Percentiles rank a stretch among this genome's conserved stretches.
Evolutionary conservation across 2,888 invertebrate genomes (phyloP).

Genomic region (Cryptocephalus moraei): DNA sequence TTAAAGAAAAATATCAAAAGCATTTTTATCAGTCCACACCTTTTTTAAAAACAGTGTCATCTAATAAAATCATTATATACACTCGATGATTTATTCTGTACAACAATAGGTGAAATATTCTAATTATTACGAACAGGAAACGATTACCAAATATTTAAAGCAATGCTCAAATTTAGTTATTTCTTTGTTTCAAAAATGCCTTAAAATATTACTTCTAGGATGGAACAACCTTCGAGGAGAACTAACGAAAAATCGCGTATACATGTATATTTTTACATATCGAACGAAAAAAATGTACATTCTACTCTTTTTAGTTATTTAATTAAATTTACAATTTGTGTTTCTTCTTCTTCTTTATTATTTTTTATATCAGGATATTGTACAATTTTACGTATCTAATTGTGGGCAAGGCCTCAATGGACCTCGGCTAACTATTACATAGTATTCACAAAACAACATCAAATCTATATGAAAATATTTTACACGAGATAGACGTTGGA

Average conservation of each 20-base stretch:
- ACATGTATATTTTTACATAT: constrained; percentile 31
- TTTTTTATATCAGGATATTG: constrained; percentile 31
- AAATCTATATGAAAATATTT: constrained; percentile 32
- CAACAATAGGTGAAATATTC: no score
- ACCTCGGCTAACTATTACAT: constrained; percentile 24
- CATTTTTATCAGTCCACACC: no score
- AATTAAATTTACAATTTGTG: constrained; percentile 26
- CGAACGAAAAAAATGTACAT: constrained; percentile 25
- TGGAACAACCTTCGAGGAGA: constrained; percentile 10
- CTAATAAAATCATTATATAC: no score
- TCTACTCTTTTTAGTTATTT: constrained; percentile 9
- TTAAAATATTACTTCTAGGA: background rate
- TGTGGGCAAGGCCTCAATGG: constrained; percentile 23
- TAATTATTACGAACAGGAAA: no score
- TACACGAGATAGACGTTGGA: constrained; percentile 28
- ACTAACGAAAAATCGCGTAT: constrained; percentile 26
- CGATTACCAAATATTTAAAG: no score
- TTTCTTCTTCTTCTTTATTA: constrained; percentile 9
- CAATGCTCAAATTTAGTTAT: no score
- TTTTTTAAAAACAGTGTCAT: no score
- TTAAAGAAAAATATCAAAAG: no score
- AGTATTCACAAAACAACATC: constrained; percentile 34
- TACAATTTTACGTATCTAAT: constrained; percentile 41
- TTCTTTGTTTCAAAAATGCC: no score
- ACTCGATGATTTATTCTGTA: no score